phyloP scores from a whole-genome alignment of 2,888 invertebrate species.

The Mythimna lalbum region DNA sequence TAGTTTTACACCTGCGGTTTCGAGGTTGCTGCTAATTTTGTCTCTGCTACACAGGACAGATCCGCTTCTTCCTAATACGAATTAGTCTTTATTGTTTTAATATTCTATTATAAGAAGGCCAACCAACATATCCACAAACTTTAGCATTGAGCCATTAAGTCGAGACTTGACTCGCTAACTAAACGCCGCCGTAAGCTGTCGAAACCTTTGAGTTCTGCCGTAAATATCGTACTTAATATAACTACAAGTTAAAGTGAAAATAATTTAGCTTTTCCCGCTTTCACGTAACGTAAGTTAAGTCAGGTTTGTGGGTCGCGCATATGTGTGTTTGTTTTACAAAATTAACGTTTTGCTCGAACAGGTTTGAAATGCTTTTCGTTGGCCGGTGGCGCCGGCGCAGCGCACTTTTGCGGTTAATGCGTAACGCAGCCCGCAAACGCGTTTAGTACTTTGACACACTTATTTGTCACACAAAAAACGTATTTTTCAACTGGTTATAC shows the following conservation, averaged over 20 bases:
- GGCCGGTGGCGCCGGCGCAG: constrained; percentile 73
- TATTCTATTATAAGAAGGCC: no score
- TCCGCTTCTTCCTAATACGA: neutral
- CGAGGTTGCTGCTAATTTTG: no score
- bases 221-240: constrained; percentile 60
- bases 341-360: constrained; percentile 82
- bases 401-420: constrained; percentile 84
- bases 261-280: constrained; percentile 82
- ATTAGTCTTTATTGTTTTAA: neutral
- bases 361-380: constrained; percentile 81
- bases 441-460: constrained; percentile 87
- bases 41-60: neutral
- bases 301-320: constrained; percentile 78
- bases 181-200: constrained; percentile 33
- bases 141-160: constrained; percentile 33
- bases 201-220: constrained; percentile 42
- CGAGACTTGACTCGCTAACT: constrained; percentile 30
- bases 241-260: constrained; percentile 69
- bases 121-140: constrained; percentile 15
- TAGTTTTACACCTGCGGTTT: neutral
- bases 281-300: constrained; percentile 72
- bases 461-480: constrained; percentile 69
- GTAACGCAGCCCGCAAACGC: constrained; percentile 78
- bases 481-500: constrained; percentile 57
- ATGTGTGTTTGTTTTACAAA: constrained; percentile 81